Evolutionary conservation across 1,140 invertebrate species (phyloP).

Genomic region (Hypothenemus hampei): DNA sequence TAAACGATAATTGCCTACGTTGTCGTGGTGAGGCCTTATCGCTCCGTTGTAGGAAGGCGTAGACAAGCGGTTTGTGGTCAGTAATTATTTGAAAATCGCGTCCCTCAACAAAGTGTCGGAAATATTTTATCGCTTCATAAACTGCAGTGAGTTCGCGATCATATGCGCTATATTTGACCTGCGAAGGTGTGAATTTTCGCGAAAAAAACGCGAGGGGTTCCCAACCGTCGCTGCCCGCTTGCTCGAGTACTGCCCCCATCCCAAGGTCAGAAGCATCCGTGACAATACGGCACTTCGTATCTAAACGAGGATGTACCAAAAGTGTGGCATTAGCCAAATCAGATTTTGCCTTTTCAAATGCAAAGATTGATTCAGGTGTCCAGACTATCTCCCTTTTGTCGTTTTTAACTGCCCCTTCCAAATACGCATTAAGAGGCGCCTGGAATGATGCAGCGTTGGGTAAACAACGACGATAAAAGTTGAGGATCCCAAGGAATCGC

Average conservation of each 20-base stretch:
- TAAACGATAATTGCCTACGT: too few species aligned
- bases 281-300: neutral
- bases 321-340: neutral
- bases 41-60: neutral
- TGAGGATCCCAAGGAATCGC: neutral
- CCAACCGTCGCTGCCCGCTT: neutral
- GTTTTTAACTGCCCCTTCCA: neutral
- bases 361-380: neutral
- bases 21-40: neutral
- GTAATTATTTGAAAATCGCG: neutral
- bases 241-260: neutral
- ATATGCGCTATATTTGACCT: neutral
- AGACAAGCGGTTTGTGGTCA: neutral
- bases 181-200: neutral
- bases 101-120: neutral
- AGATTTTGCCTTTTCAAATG: neutral
- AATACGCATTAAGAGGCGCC: neutral
- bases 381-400: too few species aligned
- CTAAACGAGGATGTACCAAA: neutral
- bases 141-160: conserved; percentile 13
- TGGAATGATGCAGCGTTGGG: neutral
- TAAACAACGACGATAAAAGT: neutral
- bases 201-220: neutral
- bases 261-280: neutral
- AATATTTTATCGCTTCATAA: neutral